phyloP scores from a whole-genome alignment of 2,888 invertebrate genomes.

The Panopea generosa region DNA sequence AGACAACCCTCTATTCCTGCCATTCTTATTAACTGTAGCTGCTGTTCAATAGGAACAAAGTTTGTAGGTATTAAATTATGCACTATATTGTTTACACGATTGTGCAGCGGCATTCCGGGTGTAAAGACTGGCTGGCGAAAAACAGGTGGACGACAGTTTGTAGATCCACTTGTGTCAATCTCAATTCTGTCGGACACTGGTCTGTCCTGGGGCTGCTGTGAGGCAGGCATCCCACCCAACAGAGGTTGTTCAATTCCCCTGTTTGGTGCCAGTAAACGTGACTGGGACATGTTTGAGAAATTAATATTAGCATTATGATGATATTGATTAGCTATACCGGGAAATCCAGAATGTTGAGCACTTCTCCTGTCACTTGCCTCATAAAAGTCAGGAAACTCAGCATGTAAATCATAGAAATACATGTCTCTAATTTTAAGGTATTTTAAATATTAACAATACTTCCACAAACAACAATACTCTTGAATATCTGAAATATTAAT shows the following conservation, averaged over 20 bases:
- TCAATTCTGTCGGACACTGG: slow-evolving; percentile 15
- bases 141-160: neutral
- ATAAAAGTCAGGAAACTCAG: slow-evolving; percentile 32
- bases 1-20: slow-evolving; percentile 48
- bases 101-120: slow-evolving; percentile 30
- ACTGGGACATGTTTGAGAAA: neutral
- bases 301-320: no score
- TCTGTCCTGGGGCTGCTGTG: slow-evolving; percentile 7
- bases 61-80: slow-evolving; percentile 48
- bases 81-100: slow-evolving; percentile 13
- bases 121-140: slow-evolving; percentile 8
- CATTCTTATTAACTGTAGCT: slow-evolving; percentile 35
- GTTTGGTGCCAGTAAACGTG: no score
- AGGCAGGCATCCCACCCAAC: slow-evolving; percentile 11
- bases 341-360: neutral
- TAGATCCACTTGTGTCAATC: neutral
- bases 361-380: slow-evolving; percentile 3
- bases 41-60: slow-evolving; percentile 50
- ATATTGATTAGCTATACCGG: slow-evolving; percentile 34
- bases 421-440: neutral
- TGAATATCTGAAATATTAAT: no score
- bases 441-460: no score
- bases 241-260: neutral
- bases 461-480: no score
- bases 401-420: slow-evolving; percentile 28